These are phyloP conservation scores for Scatophagus argus DNA, from an alignment of 2,113 vertebrate species.

Conservation along the genomic window DNA sequence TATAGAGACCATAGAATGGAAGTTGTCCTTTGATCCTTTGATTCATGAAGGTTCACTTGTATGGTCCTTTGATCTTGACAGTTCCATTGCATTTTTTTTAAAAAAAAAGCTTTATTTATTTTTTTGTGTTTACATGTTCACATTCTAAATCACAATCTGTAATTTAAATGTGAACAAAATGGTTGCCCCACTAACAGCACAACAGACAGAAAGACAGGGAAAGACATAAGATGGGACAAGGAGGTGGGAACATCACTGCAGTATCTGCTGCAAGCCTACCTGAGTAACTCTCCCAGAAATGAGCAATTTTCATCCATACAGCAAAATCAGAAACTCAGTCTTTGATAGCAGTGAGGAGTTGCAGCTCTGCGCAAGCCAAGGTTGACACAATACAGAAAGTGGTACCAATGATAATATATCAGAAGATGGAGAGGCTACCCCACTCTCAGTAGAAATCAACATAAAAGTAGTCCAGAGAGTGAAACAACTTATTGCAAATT, in stretches of 20 bases:
- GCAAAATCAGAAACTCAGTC: neutral
- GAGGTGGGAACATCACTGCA: slow-evolving; percentile 14
- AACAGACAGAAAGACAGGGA: slow-evolving; percentile 2
- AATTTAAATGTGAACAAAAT: no score
- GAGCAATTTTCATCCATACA: neutral
- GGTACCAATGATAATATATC: neutral
- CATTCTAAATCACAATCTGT: no score
- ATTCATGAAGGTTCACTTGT: no score
- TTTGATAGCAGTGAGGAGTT: neutral
- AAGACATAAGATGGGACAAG: slow-evolving; percentile 1
- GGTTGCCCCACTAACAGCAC: no score
- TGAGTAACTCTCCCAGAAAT: neutral
- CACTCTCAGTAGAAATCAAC: neutral
- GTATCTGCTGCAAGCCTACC: slow-evolving; percentile 7
- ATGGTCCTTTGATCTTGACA: no score
- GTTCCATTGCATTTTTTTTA: no score
- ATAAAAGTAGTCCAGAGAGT: neutral
- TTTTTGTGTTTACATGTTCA: no score
- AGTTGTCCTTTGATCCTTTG: no score
- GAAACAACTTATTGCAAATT: neutral
- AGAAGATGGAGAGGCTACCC: neutral
- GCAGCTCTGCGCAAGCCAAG: neutral
- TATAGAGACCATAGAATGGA: no score
- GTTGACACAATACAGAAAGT: neutral
- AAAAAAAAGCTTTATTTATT: no score